Percentiles rank a stretch among this genome's conserved stretches.
phyloP scores from a whole-genome alignment of 2,888 invertebrate genomes.

The Macropis europaea region DNA sequence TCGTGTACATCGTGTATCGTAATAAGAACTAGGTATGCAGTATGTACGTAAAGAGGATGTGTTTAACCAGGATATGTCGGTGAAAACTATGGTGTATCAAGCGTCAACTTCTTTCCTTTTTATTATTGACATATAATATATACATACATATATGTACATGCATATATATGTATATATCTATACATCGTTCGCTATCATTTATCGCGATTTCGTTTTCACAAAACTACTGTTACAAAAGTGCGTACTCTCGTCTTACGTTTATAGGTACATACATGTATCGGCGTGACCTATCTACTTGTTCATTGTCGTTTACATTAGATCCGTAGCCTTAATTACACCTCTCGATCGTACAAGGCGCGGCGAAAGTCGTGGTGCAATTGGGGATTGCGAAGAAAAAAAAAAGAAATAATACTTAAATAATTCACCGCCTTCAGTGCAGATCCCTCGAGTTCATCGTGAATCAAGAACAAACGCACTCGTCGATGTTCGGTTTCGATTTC shows the following conservation, averaged over 20 bases:
- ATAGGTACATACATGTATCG: slow-evolving; percentile 64
- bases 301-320: slow-evolving; percentile 65
- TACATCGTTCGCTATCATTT: slow-evolving; percentile 41
- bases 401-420: too few species aligned
- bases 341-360: slow-evolving; percentile 8
- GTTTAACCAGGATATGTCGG: slow-evolving; percentile 79
- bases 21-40: slow-evolving; percentile 75
- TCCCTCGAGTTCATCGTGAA: neutral
- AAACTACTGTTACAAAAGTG: slow-evolving; percentile 73
- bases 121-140: slow-evolving; percentile 34
- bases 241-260: slow-evolving; percentile 58
- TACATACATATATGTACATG: slow-evolving; percentile 22
- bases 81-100: slow-evolving; percentile 77
- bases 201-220: slow-evolving; percentile 39
- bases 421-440: neutral
- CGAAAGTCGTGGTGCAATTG: slow-evolving; percentile 3
- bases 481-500: neutral
- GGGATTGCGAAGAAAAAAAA: too few species aligned
- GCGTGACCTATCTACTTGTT: slow-evolving; percentile 67
- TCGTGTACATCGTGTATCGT: slow-evolving; percentile 70
- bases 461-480: neutral
- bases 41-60: slow-evolving; percentile 77
- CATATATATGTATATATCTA: slow-evolving; percentile 7
- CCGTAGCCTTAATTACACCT: slow-evolving; percentile 50
- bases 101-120: slow-evolving; percentile 65